Percentiles rank a stretch among this genome's conserved stretches.
These are phyloP conservation scores for Protonemura montana DNA, from an alignment of 2,888 invertebrate genomes.

Conservation along the genomic window DNA sequence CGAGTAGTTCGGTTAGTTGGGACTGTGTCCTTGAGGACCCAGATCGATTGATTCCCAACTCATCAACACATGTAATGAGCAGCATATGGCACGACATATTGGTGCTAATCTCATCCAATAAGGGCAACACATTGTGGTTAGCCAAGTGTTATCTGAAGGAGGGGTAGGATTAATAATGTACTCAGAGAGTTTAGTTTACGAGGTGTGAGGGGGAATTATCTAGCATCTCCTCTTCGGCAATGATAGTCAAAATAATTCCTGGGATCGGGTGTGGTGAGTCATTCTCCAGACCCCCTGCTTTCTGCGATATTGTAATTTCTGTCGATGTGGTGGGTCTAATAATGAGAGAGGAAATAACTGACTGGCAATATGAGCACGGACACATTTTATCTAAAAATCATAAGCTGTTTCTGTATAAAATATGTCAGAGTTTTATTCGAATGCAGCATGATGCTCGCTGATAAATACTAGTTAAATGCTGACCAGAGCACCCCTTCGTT, in stretches of 20 bases:
- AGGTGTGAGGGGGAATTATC: not conserved
- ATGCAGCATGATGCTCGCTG: too few species aligned
- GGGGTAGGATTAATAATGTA: not conserved
- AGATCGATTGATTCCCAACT: not conserved
- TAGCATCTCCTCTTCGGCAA: not conserved
- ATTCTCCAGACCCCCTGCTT: not conserved
- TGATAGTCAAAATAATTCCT: not conserved
- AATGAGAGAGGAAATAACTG: too few species aligned
- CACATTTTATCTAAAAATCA: too few species aligned
- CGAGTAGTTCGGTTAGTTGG: not conserved
- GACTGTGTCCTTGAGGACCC: not conserved
- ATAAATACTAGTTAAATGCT: too few species aligned
- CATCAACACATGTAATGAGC: not conserved
- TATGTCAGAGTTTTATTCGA: too few species aligned
- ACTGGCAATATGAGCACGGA: too few species aligned
- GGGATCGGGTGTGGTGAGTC: not conserved
- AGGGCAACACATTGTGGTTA: slow-evolving; percentile 1
- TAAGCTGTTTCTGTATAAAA: too few species aligned
- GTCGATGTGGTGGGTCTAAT: not conserved
- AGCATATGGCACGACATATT: not conserved
- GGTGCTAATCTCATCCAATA: not conserved
- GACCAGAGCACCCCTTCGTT: not conserved
- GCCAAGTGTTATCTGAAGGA: slow-evolving; percentile 4
- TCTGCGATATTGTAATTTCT: not conserved
- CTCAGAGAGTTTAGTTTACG: slow-evolving; percentile 4